Base-by-base conservation (phyloP, 1,140 invertebrate species). In the Cardiocondyla obscurior region DNA sequence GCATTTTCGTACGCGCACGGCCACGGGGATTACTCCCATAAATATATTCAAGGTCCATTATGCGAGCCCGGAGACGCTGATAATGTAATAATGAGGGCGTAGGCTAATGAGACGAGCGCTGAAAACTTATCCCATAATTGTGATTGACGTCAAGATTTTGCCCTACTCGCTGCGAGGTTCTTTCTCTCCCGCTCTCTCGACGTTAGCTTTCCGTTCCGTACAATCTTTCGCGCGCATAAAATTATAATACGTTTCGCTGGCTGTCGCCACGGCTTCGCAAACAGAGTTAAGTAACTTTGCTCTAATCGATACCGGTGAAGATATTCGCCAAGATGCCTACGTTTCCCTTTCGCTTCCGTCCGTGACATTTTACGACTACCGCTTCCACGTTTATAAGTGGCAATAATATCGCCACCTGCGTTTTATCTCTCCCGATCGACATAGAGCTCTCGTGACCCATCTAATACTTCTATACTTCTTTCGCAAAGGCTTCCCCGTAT, bases 11-110 rank as follows among this genome's bases (percentile, higher is more conserved):
- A 88, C 79, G 69, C 57, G 69, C 58, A 87, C 46, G 65, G 67
- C 88, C 62, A 64, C 83, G 72, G 81, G 81, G 79, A 88, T 85
- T 88, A 89, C 79, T 72, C 88, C 91, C 88, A 88, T 91, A 92
- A 92, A 92, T 92, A 91, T 88, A 85, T 87, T 85, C 85, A 83
- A 70, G 83, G 64, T 33, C 89, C 84, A 90, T 92, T 92, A 92
- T 89, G 70, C 87, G 82, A 84, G 77, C 82, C 83, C 62, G 53
- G 39, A 83, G 86, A 92, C 91, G 86, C 91, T 92, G 91, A 92
- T 92, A 92, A 91, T 88, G 85, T 91, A 91, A 91, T 92, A 92
- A 92, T 91, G 90, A 92, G 89, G 85, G 87, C 87, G 88, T 90
- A 82, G 87, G 82, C 89, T 92, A 92, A 92, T 92, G 88, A 92